A percentile compares a stretch with the other conserved stretches of the same genome.
Conservation (phyloP, 1,140 invertebrate genomes). For the Druon quercuslanigerum region DNA sequence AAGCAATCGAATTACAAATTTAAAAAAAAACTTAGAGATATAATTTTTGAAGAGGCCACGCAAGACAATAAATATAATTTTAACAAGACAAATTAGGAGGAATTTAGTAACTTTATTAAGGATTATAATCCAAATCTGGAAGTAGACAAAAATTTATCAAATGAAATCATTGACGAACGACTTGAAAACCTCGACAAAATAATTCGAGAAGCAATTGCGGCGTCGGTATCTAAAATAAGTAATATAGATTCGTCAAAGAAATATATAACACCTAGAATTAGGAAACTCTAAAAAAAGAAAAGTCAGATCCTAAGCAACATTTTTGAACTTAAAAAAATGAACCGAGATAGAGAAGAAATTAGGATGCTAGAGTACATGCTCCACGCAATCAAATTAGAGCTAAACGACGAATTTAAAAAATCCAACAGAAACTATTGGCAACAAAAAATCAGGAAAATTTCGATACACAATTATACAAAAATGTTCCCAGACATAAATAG, state of each 20-base stretch:
- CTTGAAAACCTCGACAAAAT: no score
- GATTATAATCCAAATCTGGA: no score
- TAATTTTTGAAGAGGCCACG: no score
- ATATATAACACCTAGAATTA: constrained; percentile 35
- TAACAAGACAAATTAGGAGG: no score
- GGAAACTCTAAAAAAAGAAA: constrained; percentile 32
- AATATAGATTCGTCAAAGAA: constrained; percentile 19
- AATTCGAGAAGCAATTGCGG: neutral
- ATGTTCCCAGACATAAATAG: constrained; percentile 40
- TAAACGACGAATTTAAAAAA: constrained; percentile 37
- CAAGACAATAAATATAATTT: no score
- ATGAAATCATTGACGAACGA: no score
- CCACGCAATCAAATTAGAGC: neutral
- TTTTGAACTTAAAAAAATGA: constrained; percentile 3
- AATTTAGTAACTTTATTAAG: no score
- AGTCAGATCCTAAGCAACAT: constrained; percentile 29
- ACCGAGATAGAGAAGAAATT: neutral
- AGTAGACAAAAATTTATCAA: no score
- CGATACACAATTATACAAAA: constrained; percentile 32
- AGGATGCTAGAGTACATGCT: constrained; percentile 16
- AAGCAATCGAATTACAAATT: no score
- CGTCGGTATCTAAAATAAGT: constrained; percentile 27
- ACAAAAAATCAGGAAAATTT: constrained; percentile 1
- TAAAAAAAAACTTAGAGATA: no score
- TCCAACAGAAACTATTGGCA: constrained; percentile 37